Conservation (phyloP, 2,888 invertebrate species). For the Hyalella azteca region DNA sequence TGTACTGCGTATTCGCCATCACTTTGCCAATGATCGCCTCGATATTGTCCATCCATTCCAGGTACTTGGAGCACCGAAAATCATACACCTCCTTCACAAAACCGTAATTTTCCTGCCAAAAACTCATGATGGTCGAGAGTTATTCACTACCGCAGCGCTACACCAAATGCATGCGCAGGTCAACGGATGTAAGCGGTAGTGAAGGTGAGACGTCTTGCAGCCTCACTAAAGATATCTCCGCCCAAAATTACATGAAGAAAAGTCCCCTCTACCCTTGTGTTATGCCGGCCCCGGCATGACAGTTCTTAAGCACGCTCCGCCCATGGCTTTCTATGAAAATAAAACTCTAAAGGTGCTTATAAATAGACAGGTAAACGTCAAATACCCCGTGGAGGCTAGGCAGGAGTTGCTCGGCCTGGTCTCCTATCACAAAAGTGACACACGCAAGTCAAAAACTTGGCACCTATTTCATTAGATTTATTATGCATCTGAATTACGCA, state of each 20-base stretch:
- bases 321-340: constrained; percentile 7
- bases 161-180: constrained; percentile 12
- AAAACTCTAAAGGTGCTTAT: not conserved
- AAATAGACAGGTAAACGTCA: constrained; percentile 24
- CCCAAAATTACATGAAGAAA: not conserved
- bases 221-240: constrained; percentile 36
- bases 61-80: constrained; percentile 56
- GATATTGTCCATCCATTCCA: constrained; percentile 59
- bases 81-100: constrained; percentile 59
- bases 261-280: not conserved
- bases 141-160: constrained; percentile 8
- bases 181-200: constrained; percentile 28
- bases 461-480: constrained; percentile 12
- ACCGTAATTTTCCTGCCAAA: constrained; percentile 59
- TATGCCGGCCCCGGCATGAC: constrained; percentile 27
- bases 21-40: constrained; percentile 58
- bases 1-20: constrained; percentile 59
- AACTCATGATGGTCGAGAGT: constrained; percentile 49
- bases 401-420: not conserved
- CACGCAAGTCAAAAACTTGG: constrained; percentile 21
- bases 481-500: no score
- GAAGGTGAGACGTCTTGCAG: not conserved
- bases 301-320: constrained; percentile 31
- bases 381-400: constrained; percentile 5
- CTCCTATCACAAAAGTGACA: constrained; percentile 5